Percentiles rank a stretch among this genome's conserved stretches.
Evolutionary conservation across 1,140 invertebrate genomes (phyloP).

Genomic region (Aplysia californica): DNA sequence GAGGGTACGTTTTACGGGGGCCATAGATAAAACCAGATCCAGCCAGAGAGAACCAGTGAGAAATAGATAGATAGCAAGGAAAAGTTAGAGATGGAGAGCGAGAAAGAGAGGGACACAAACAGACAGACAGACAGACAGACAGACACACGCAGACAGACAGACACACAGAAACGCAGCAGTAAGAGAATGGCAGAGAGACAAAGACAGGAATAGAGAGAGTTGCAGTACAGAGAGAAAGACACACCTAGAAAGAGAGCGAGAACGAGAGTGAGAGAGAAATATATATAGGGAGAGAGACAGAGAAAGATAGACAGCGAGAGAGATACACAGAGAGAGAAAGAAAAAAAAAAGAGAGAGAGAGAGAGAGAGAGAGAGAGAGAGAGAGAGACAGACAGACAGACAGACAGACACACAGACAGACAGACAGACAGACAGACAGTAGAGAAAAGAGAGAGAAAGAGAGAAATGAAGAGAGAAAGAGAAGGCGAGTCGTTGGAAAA

Average conservation of each 20-base stretch:
- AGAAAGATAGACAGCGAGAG: background rate
- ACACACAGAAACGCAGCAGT: background rate
- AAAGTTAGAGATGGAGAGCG: slow-evolving; percentile 12
- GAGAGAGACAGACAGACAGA: background rate
- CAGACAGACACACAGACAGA: background rate
- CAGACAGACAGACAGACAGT: background rate
- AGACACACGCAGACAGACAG: background rate
- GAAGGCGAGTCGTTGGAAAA: no score
- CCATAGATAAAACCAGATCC: background rate
- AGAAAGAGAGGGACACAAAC: slow-evolving; percentile 3
- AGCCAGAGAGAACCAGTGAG: background rate
- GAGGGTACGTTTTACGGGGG: background rate
- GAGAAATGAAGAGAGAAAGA: no score
- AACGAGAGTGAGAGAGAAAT: slow-evolving; percentile 14
- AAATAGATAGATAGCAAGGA: slow-evolving; percentile 1
- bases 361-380: background rate
- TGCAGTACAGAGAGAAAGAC: no score
- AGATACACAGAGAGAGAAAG: background rate
- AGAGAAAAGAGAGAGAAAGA: no score
- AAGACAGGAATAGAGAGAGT: slow-evolving; percentile 9
- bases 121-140: background rate
- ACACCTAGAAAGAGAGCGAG: slow-evolving; percentile 7
- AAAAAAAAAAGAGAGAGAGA: background rate
- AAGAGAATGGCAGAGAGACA: slow-evolving; percentile 1
- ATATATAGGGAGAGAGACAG: background rate